Base-by-base conservation (phyloP, 64 coral and sea anemone genomes). In the Hydrozoanthus tunicans region DNA sequence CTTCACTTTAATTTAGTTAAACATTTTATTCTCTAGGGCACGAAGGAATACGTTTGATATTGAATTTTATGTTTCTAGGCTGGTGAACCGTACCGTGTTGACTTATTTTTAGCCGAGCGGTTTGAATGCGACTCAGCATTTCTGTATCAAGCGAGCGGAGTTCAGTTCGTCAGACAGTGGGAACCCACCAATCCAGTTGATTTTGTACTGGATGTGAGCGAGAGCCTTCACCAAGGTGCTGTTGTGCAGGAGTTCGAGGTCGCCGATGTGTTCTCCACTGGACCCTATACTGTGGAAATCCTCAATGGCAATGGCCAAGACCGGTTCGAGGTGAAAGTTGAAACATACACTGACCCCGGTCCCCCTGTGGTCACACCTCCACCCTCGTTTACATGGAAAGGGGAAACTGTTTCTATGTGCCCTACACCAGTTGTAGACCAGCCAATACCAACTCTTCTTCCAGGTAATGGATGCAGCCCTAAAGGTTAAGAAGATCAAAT, bases 61-160 rank as follows among this genome's bases (percentile, higher is more conserved):
- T 43, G 32, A 43, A 2, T 43, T 12, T 51, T 11, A 43, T 81
- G 27, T 82, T 51, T 83, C 15, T 9, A 98, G 96, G 62, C 90
- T 43, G 96, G 93, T 79, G 82, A 93, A 64, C 89, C 77, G 7
- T 95, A 98, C 81, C 91, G 91, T 25, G 71, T 98, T 43, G 94
- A 98, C 51, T 63, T 98, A 2, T 98, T 98, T 65, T 25, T 98
- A 60, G 93, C 96, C n/a, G 96, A 98, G 54, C 88, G 96, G 6
- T 91, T 93, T 61, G 77, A 61, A 27, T 95, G 96, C 64, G 91
- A 98, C 54, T 98, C 96, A 7, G 51, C 79, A 52, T 78, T 98
- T 25, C 67, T 98, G 61, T 89, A 93, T 68, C 96, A 98, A 85
- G 91, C 93, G 58, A 95, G 96, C 60, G 96, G 96, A n/a, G 80